Conservation (phyloP, 2,888 invertebrate species). For the Synanthedon formicaeformis region DNA sequence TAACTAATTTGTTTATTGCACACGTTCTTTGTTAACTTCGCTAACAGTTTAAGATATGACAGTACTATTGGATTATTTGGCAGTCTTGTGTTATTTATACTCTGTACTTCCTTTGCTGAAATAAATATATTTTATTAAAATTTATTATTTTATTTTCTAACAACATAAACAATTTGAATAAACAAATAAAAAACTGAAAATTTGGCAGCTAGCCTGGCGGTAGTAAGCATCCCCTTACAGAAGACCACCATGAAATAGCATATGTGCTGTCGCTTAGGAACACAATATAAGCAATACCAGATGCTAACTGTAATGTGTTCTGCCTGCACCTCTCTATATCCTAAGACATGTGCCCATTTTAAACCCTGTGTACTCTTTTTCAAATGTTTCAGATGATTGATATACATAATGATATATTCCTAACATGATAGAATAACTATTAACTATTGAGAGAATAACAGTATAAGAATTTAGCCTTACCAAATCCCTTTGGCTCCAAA, state of each 20-base stretch:
- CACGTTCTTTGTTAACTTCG: slow-evolving; percentile 51
- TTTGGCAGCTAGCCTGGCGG: too few relatives aligned
- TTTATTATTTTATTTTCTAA: not conserved
- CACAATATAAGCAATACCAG: too few relatives aligned
- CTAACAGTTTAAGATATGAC: slow-evolving; percentile 55
- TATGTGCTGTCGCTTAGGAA: too few relatives aligned
- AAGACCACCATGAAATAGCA: too few relatives aligned
- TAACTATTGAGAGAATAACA: too few relatives aligned
- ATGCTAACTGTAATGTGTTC: too few relatives aligned
- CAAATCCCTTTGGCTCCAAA: slow-evolving; percentile 74
- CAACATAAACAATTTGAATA: too few relatives aligned
- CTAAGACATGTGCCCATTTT: too few relatives aligned
- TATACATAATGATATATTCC: not conserved
- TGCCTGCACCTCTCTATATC: too few relatives aligned
- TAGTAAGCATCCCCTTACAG: too few relatives aligned
- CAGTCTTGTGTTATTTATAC: slow-evolving; percentile 64
- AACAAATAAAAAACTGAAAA: too few relatives aligned
- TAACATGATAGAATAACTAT: not conserved
- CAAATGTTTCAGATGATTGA: not conserved
- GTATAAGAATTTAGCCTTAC: slow-evolving; percentile 52
- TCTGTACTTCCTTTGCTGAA: slow-evolving; percentile 52
- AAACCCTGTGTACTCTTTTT: too few relatives aligned
- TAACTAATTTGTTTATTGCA: slow-evolving; percentile 56
- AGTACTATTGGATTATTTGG: slow-evolving; percentile 64
- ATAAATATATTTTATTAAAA: not conserved